Evolutionary conservation across 2,797 vertebrate genomes (phyloP), one percentile per base, ranked within the genome.

Genomic region (Gambusia yucatana): DNA sequence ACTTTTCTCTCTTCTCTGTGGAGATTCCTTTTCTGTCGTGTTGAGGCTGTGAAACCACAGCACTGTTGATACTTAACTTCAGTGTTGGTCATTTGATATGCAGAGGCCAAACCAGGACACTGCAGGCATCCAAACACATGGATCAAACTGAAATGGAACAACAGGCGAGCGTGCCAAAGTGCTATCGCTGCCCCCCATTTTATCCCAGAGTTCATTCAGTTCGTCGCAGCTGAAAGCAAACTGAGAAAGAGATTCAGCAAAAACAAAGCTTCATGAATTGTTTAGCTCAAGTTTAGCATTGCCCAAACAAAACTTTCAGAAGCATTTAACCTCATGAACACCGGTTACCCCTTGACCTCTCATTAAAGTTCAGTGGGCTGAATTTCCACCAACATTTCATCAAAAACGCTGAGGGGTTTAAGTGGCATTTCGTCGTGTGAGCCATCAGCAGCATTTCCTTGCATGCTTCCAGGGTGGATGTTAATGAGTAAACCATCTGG

Each of bases 401-500:
- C 36, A 73, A 72, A 80, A 2, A 69, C 79, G 65, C 16, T n/a
- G 47, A 57, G 20, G 77, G 65, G 25, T 74, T 44, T 30, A 41
- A 77, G 75, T 55, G 59, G 13, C n/a, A 41, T 82, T 80, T 47
- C 17, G 41, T 55, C n/a, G 47, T 48, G 43, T 69, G 22, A 72
- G 50, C 74, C 55, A 69, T 77, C 25, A 57, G 72, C 33, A 61
- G 72, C 33, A 16, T 73, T 79, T 67, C 72, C 72, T 78, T 86
- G 17, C 50, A 16, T 84, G 86, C 71, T 85, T 82, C 71, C 9
- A 89, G 82, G 85, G 78, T 79, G 84, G 85, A 84, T 74, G 88
- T 85, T 89, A 88, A 94, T 86, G 84, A 86, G 78, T n/a, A 48
- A 88, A 91, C 87, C 94, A 93, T 89, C 84, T 94, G 93, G 81